Base-by-base conservation (phyloP, 2,797 vertebrate species). In the Enteromius mattozi region DNA sequence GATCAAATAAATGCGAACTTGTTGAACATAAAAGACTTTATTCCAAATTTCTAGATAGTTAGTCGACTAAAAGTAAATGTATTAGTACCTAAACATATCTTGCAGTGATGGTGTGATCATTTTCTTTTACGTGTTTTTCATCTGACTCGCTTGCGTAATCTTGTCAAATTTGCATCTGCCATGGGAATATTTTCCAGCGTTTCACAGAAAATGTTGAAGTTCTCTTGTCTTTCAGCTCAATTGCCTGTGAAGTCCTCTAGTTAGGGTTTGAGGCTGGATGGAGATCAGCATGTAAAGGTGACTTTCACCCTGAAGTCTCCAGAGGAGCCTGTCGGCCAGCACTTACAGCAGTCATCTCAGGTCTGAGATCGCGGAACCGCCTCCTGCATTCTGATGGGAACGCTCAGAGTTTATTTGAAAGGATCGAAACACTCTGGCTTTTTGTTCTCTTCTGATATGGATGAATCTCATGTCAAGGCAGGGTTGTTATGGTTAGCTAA, bases 301-400 rank as follows among this genome's bases (percentile, higher is more conserved):
- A 30, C 35, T 61, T 68, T 84, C 45, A 69, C 27, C 63, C 85
- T 0, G 4, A 66, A 66, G 56, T 82, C 37, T 85, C 51, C 91
- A 94, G 90, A 93, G 82, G 10, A 86, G 85, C 72, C 88, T 90
- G 83, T 83, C 86, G 87, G 84, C 78, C 71, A 49, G 72, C 90
- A 85, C 88, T 92, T 90, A 87, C 27, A 61, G 16, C 87, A 86
- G 90, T 75, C 88, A 89, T 90, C 89, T 83, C 77, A 61, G 56
- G 72, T 78, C 45, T 33, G 35, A 10, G 72, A 86, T 79, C 59
- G 37, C 21, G 63, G 63, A 49, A 33, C 63, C 66, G n/a, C 40
- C 13, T 30, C 81, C 69, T 81, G 78, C 69, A 87, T 87, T 86
- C 69, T 86, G 63, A 88, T 88, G 81, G 12, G 54, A 78, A 68